Conservation (phyloP, 2,113 vertebrate genomes). For the Rostratula benghalensis region DNA sequence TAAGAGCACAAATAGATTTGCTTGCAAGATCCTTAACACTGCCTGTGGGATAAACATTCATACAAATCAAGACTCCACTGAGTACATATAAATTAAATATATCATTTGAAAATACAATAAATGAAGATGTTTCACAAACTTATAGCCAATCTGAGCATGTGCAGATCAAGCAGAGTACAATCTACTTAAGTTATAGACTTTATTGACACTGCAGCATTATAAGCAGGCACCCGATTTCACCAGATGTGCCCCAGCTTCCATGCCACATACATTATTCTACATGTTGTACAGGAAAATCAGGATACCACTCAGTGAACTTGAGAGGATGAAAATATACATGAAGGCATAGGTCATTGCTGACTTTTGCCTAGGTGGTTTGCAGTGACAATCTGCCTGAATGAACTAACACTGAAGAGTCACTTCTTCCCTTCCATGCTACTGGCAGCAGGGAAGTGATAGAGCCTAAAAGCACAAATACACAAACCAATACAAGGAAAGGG, state of each 20-base stretch:
- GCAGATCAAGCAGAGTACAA: not conserved
- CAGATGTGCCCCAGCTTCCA: not conserved
- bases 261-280: not conserved
- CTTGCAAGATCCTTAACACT: not conserved
- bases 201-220: not conserved
- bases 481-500: not conserved
- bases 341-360: not conserved
- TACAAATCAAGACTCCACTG: not conserved
- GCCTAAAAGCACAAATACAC: not conserved
- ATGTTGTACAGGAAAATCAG: not conserved
- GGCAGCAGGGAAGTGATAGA: not conserved
- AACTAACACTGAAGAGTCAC: not conserved
- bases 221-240: not conserved
- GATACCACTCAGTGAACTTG: not conserved
- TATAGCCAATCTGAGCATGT: not conserved
- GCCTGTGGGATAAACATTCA: slow-evolving; percentile 33
- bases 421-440: not conserved
- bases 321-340: not conserved
- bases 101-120: not conserved
- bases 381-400: not conserved
- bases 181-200: not conserved
- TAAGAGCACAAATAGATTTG: not conserved
- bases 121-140: not conserved
- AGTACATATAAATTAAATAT: slow-evolving; percentile 9
- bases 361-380: not conserved